These are phyloP conservation scores for Choristoneura fumiferana DNA, from an alignment of 1,140 invertebrate genomes.

Conservation along the genomic window DNA sequence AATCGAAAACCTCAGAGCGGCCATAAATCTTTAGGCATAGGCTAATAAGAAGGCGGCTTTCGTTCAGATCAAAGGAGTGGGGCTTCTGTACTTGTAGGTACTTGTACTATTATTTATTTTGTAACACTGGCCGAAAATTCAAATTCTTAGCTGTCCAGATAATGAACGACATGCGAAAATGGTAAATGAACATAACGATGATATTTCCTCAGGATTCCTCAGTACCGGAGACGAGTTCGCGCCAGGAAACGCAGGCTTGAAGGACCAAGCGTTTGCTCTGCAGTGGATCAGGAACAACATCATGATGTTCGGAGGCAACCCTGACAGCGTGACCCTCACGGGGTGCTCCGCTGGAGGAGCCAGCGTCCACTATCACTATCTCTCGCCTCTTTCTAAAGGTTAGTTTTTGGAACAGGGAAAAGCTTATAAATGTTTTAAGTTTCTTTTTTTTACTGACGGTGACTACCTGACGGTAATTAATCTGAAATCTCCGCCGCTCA, in stretches of 20 bases:
- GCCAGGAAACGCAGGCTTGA: slow-evolving; percentile 82
- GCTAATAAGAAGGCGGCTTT: too few relatives aligned
- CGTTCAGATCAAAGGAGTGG: too few relatives aligned
- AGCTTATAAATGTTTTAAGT: slow-evolving; percentile 15
- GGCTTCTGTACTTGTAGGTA: too few relatives aligned
- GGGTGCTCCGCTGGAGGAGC: slow-evolving; percentile 81
- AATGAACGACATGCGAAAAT: too few relatives aligned
- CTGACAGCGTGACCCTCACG: slow-evolving; percentile 78
- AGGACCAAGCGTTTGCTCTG: slow-evolving; percentile 82
- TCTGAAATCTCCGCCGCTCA: too few relatives aligned
- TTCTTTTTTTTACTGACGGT: neutral
- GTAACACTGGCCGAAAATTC: too few relatives aligned
- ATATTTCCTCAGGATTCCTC: slow-evolving; percentile 74
- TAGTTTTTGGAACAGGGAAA: too few relatives aligned
- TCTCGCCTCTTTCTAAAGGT: slow-evolving; percentile 78
- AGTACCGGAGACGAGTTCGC: slow-evolving; percentile 78
- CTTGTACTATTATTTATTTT: too few relatives aligned
- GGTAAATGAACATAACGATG: neutral
- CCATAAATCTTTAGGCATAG: too few relatives aligned
- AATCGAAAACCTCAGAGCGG: too few relatives aligned
- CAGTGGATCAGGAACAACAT: slow-evolving; percentile 82
- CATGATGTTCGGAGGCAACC: slow-evolving; percentile 79
- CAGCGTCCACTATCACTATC: slow-evolving; percentile 82
- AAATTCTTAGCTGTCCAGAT: too few relatives aligned
- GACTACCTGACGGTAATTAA: too few relatives aligned